A percentile compares a stretch with the other conserved stretches of the same genome.
These are phyloP conservation scores for Philypnodon macrostomus DNA, from an alignment of 2,797 vertebrate species.

Conservation along the genomic window DNA sequence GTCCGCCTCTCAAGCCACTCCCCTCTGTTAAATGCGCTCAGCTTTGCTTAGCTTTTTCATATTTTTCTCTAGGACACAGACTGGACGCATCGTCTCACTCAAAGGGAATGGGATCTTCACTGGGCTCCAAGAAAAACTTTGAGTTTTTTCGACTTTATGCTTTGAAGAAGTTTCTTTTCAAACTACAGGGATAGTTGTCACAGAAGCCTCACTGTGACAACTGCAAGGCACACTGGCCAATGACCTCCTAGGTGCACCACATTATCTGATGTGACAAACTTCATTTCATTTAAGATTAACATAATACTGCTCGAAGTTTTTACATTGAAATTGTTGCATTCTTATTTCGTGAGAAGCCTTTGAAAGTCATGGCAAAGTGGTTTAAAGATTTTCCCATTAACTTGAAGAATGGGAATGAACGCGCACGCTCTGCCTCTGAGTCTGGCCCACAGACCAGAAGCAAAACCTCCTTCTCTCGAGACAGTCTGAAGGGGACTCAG, in stretches of 20 bases:
- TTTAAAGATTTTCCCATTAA: conserved; percentile 94
- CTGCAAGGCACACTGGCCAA: conserved; percentile 22
- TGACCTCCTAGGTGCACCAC: conserved; percentile 38
- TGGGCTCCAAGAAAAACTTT: conserved; percentile 77
- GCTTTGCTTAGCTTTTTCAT: conserved; percentile 33
- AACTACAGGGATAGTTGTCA: conserved; percentile 77
- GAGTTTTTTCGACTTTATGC: conserved; percentile 77
- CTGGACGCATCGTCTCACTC: conserved; percentile 64
- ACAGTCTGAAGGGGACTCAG: conserved; percentile 73
- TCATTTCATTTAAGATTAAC: too few relatives aligned
- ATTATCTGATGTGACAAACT: neutral
- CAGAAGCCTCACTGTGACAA: conserved; percentile 33
- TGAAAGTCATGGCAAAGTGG: conserved; percentile 89
- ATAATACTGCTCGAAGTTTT: too few relatives aligned
- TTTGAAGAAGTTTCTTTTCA: conserved; percentile 77
- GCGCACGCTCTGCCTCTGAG: conserved; percentile 81
- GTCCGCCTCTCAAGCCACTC: conserved; percentile 52
- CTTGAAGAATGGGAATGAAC: conserved; percentile 87
- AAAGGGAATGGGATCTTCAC: conserved; percentile 81
- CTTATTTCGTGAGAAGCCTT: conserved; percentile 12
- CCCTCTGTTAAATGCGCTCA: conserved; percentile 37
- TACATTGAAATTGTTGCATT: conserved; percentile 5
- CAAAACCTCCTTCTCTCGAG: conserved; percentile 69
- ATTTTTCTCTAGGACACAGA: conserved; percentile 50
- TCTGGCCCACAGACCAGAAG: conserved; percentile 74